Evolutionary conservation across 2,888 invertebrate genomes (phyloP).

Genomic region (Cyaniris semiargus): DNA sequence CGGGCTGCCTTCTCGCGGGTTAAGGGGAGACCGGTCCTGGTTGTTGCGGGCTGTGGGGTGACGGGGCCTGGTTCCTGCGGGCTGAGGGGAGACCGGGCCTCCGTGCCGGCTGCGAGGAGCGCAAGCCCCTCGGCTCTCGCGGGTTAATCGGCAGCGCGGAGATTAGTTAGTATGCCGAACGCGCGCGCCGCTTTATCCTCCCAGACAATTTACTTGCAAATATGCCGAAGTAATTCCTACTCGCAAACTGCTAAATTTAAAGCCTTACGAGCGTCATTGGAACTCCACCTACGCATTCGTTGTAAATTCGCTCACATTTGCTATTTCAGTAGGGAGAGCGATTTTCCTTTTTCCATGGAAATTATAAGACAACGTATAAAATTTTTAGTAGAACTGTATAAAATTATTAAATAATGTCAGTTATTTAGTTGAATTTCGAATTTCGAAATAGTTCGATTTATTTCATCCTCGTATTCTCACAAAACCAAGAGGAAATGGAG

Average conservation of each 20-base stretch:
- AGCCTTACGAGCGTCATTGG: not conserved
- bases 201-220: conserved; percentile 14
- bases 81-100: not conserved
- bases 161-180: conserved; percentile 16
- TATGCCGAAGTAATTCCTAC: not conserved
- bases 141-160: conserved; percentile 8
- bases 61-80: not conserved
- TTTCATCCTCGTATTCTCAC: too few relatives aligned
- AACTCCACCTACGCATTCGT: not conserved
- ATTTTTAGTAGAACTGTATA: too few relatives aligned
- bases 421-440: not conserved
- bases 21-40: not conserved
- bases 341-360: not conserved
- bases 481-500: not conserved
- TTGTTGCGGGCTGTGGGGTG: not conserved
- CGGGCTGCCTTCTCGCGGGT: not conserved
- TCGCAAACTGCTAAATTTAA: conserved; percentile 6
- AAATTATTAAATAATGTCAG: not conserved
- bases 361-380: not conserved
- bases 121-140: not conserved
- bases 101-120: not conserved
- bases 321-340: not conserved
- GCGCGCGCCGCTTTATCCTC: not conserved
- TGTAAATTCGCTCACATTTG: not conserved
- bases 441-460: not conserved